phyloP scores from a whole-genome alignment of 2,888 invertebrate genomes.

The Tenthredo livida region DNA sequence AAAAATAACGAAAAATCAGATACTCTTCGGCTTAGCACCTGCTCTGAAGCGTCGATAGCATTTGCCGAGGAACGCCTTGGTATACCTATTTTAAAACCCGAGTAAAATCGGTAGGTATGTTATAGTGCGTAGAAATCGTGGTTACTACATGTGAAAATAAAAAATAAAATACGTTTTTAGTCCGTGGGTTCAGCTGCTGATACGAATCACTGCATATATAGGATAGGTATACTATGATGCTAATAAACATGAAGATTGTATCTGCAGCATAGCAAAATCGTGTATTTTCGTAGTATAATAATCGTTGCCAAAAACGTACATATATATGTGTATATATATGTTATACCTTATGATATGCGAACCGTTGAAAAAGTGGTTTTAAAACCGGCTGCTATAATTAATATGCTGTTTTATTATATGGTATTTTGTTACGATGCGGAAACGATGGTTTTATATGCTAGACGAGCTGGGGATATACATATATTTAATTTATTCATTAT shows the following conservation, averaged over 20 bases:
- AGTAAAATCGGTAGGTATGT: neutral
- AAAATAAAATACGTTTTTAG: neutral
- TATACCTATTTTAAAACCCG: conserved; percentile 3
- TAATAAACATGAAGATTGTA: neutral
- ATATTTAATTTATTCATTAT: conserved; percentile 29
- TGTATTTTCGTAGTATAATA: neutral
- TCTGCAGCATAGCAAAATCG: neutral
- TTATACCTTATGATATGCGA: neutral
- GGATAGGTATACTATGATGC: neutral
- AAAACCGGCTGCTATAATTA: neutral
- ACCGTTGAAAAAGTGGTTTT: neutral
- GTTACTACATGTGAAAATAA: neutral
- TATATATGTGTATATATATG: too few species aligned
- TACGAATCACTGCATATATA: neutral
- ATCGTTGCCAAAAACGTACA: neutral
- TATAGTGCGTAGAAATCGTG: neutral
- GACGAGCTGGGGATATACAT: neutral
- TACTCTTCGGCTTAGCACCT: conserved; percentile 23
- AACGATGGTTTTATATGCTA: neutral
- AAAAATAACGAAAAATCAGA: neutral
- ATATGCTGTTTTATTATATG: neutral
- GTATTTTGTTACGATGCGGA: conserved; percentile 7
- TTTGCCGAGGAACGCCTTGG: neutral
- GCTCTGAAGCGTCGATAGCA: conserved; percentile 15
- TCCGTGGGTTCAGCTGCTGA: neutral